Conservation (phyloP, 2,113 vertebrate genomes). For the Apaloderma vittatum region DNA sequence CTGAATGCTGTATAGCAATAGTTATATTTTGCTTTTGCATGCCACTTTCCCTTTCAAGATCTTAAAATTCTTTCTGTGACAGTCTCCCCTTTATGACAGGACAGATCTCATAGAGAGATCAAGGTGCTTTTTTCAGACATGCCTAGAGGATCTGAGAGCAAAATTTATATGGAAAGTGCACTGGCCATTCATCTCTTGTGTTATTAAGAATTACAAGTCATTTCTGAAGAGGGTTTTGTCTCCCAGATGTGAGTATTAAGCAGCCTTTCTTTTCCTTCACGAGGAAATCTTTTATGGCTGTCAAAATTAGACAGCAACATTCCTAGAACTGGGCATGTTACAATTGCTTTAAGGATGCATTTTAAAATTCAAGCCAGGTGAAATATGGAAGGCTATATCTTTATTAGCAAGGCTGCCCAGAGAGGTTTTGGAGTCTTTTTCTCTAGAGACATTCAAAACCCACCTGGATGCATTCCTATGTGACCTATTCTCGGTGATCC, state of each 20-base stretch:
- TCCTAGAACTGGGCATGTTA: neutral
- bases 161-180: neutral
- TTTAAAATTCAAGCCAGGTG: neutral
- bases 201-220: neutral
- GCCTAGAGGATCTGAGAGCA: neutral
- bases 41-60: neutral
- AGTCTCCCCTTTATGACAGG: neutral
- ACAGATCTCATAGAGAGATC: neutral
- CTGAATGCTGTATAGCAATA: neutral
- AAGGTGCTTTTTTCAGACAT: neutral
- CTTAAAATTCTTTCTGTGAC: neutral
- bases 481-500: too few relatives aligned
- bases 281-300: neutral
- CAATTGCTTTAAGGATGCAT: neutral
- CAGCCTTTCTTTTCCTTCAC: neutral
- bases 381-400: neutral
- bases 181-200: accelerated
- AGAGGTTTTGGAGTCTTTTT: too few relatives aligned
- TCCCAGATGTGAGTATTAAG: neutral
- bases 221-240: neutral
- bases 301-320: neutral
- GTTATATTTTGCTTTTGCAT: neutral
- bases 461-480: too few relatives aligned
- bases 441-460: too few relatives aligned
- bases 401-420: neutral